These are phyloP conservation scores for Varanus komodoensis DNA, from an alignment of 2,113 vertebrate species.

Conservation along the genomic window DNA sequence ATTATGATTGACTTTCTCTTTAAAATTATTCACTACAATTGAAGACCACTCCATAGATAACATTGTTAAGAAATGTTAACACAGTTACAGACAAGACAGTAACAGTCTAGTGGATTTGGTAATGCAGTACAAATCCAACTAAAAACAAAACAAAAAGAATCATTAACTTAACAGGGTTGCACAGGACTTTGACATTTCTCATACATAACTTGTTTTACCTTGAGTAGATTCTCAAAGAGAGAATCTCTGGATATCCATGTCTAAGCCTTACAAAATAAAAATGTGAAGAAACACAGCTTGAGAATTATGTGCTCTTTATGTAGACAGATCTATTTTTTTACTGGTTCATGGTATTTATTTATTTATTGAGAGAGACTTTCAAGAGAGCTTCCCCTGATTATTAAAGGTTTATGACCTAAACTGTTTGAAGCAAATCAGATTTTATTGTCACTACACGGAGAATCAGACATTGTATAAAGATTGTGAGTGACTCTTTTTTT, in stretches of 20 bases:
- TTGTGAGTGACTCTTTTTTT: constrained; percentile 58
- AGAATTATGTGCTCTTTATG: constrained; percentile 69
- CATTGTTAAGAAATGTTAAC: constrained; percentile 79
- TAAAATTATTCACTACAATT: constrained; percentile 68
- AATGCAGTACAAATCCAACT: constrained; percentile 79
- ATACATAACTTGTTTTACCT: constrained; percentile 68
- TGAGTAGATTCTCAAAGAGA: constrained; percentile 71
- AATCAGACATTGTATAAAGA: constrained; percentile 66
- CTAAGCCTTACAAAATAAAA: constrained; percentile 83
- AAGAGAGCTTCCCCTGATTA: constrained; percentile 74
- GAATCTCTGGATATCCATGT: constrained; percentile 72
- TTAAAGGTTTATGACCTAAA: constrained; percentile 72
- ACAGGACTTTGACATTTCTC: constrained; percentile 75
- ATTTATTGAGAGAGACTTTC: constrained; percentile 50
- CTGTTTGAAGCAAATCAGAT: constrained; percentile 76
- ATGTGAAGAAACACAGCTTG: constrained; percentile 75
- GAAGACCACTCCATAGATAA: constrained; percentile 80
- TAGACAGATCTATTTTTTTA: constrained; percentile 67
- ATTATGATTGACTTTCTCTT: constrained; percentile 81
- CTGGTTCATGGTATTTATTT: constrained; percentile 58
- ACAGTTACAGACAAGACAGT: constrained; percentile 80
- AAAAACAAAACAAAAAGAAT: constrained; percentile 45
- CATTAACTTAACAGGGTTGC: constrained; percentile 69
- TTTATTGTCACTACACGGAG: constrained; percentile 71
- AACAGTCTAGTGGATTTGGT: constrained; percentile 82